These are phyloP conservation scores for Hystrix cristata DNA, from an alignment of 2,113 vertebrate species.

Conservation along the genomic window DNA sequence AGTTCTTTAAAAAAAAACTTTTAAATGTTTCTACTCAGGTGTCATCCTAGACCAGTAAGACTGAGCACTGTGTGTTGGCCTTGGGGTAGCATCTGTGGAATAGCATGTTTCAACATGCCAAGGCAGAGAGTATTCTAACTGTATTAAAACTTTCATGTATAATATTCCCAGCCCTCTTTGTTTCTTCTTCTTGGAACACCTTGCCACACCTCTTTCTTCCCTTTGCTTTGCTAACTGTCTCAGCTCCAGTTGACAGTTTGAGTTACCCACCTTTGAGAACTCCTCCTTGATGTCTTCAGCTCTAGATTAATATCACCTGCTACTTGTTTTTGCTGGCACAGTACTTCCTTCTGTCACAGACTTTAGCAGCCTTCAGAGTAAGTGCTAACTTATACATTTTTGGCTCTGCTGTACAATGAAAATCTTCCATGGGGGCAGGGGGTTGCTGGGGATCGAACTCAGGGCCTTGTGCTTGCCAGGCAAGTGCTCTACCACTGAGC, in stretches of 20 bases:
- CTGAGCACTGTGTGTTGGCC: neutral
- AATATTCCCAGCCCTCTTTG: neutral
- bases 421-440: too few species aligned
- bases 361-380: neutral
- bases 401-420: neutral
- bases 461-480: too few species aligned
- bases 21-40: neutral
- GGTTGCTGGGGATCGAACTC: too few species aligned
- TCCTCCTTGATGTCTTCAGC: neutral
- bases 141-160: neutral
- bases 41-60: neutral
- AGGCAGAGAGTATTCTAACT: neutral
- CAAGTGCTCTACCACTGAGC: too few species aligned
- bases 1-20: neutral
- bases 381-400: neutral
- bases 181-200: neutral
- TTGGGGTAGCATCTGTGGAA: neutral
- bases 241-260: neutral
- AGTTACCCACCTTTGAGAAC: neutral
- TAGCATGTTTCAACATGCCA: accelerated
- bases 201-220: too few species aligned
- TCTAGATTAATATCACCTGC: neutral
- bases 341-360: too few species aligned
- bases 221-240: neutral
- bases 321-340: neutral